Conservation (phyloP, 2,888 invertebrate genomes). For the Epistrophe eligans region DNA sequence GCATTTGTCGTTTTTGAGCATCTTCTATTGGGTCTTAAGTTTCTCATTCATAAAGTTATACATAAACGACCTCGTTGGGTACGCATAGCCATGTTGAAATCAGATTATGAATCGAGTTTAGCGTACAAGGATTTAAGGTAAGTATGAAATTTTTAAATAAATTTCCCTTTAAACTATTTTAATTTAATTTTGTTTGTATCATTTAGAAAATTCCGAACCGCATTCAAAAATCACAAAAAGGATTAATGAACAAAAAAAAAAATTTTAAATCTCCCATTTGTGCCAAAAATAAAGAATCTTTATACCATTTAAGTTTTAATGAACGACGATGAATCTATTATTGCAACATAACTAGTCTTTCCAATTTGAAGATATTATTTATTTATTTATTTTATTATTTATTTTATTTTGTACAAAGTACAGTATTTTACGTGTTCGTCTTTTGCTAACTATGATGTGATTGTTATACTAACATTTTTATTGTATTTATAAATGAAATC, state of each 20-base stretch:
- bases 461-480: slow-evolving; percentile 59
- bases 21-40: slow-evolving; percentile 87
- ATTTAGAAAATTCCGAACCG: slow-evolving; percentile 80
- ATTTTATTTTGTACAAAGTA: slow-evolving; percentile 57
- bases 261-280: slow-evolving; percentile 56
- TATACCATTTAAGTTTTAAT: not conserved
- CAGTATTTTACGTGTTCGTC: slow-evolving; percentile 28
- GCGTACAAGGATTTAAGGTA: slow-evolving; percentile 85
- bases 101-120: slow-evolving; percentile 87
- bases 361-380: slow-evolving; percentile 22
- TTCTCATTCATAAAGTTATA: slow-evolving; percentile 88
- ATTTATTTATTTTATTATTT: slow-evolving; percentile 10
- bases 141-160: slow-evolving; percentile 47
- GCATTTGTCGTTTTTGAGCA: slow-evolving; percentile 89
- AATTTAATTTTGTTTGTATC: slow-evolving; percentile 14
- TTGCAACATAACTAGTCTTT: slow-evolving; percentile 47
- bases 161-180: not conserved
- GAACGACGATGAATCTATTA: not conserved
- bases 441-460: slow-evolving; percentile 44
- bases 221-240: slow-evolving; percentile 79
- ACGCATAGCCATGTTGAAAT: slow-evolving; percentile 86
- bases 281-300: slow-evolving; percentile 26
- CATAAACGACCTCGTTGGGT: slow-evolving; percentile 90
- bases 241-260: slow-evolving; percentile 12
- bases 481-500: slow-evolving; percentile 42